Percentiles rank a stretch among this genome's conserved stretches.
Conservation (phyloP, 2,113 vertebrate species). For the Etheostoma spectabile region DNA sequence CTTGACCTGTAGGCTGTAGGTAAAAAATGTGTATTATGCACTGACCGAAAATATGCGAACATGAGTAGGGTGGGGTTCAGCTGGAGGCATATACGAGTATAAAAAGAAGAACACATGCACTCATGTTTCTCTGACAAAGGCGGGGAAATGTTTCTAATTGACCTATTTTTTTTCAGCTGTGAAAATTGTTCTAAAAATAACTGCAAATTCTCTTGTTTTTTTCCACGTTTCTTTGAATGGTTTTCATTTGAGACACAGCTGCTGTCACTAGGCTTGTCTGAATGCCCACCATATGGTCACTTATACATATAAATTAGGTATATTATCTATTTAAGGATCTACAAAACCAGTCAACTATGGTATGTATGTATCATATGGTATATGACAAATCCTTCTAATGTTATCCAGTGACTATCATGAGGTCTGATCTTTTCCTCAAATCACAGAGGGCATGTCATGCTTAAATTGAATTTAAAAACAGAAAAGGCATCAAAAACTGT, state of each 20-base stretch:
- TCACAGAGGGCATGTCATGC: neutral
- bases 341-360: neutral
- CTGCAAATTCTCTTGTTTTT: slow-evolving; percentile 16
- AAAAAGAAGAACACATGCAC: slow-evolving; percentile 16
- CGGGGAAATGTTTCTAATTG: slow-evolving; percentile 55
- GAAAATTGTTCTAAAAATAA: slow-evolving; percentile 77
- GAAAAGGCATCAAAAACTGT: neutral
- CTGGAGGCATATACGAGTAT: neutral
- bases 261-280: neutral
- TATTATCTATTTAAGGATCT: neutral
- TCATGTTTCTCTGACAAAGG: slow-evolving; percentile 1
- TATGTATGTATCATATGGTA: too few species aligned
- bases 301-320: neutral
- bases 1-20: neutral
- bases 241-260: slow-evolving; percentile 9
- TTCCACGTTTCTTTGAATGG: neutral
- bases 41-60: neutral
- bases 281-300: neutral
- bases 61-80: neutral
- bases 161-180: slow-evolving; percentile 76
- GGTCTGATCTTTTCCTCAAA: neutral
- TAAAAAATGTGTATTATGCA: neutral
- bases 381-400: neutral
- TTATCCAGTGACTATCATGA: neutral
- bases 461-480: neutral